Conservation (phyloP, 2,888 invertebrate species). For the Congeria kusceri region DNA sequence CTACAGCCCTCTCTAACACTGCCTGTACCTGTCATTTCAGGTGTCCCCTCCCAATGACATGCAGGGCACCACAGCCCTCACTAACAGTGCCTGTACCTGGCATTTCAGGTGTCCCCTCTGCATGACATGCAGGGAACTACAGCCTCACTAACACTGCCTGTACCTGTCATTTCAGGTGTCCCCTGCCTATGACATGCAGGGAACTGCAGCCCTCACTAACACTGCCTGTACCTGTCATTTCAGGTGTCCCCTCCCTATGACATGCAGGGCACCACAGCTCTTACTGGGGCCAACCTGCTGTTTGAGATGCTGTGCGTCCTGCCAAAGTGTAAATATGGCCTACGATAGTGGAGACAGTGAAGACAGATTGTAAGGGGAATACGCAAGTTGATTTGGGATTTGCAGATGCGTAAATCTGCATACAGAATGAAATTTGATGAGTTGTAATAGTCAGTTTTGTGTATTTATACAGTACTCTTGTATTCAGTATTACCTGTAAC, state of each 20-base stretch:
- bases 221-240: constrained; percentile 5
- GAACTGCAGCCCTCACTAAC: too few species aligned
- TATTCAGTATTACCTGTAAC: too few species aligned
- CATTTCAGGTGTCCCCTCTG: constrained; percentile 83
- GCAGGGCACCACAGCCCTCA: constrained; percentile 82
- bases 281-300: constrained; percentile 84
- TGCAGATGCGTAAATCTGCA: too few species aligned
- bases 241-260: constrained; percentile 85
- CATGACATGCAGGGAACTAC: constrained; percentile 84
- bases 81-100: too few species aligned
- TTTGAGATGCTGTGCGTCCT: constrained; percentile 85
- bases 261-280: constrained; percentile 82
- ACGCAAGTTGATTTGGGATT: too few species aligned
- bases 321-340: constrained; percentile 79
- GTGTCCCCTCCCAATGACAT: constrained; percentile 85
- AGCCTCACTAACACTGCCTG: constrained; percentile 83
- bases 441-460: too few species aligned
- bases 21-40: too few species aligned
- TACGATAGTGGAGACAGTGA: not conserved
- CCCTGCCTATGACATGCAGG: constrained; percentile 84
- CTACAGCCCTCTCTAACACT: too few species aligned
- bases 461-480: too few species aligned
- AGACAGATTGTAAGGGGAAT: too few species aligned
- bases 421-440: too few species aligned
- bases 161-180: constrained; percentile 83